phyloP scores from a whole-genome alignment of 1,140 invertebrate genomes.

The Drosophila dunni region DNA sequence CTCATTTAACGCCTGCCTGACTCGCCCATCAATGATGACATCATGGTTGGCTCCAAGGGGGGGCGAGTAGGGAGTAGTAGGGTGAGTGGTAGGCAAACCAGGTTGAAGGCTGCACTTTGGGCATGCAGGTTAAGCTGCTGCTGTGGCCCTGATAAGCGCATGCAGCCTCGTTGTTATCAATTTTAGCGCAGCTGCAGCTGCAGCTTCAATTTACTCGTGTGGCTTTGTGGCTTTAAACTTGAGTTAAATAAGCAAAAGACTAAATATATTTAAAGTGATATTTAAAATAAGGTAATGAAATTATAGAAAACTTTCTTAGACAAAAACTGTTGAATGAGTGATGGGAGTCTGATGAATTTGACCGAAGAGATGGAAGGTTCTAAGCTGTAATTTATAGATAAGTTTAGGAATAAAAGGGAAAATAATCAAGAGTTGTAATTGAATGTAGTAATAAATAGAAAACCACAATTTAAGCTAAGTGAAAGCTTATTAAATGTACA shows the following conservation, averaged over 20 bases:
- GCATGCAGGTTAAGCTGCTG: slow-evolving; percentile 15
- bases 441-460: too few species aligned
- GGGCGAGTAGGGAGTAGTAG: background rate
- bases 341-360: too few species aligned
- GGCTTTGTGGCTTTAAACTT: slow-evolving; percentile 1
- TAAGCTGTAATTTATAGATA: too few species aligned
- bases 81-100: background rate
- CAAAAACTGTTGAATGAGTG: too few species aligned
- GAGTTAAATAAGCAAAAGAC: background rate
- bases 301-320: too few species aligned
- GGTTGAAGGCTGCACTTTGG: background rate
- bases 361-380: too few species aligned
- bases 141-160: slow-evolving; percentile 47
- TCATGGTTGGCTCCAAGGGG: background rate
- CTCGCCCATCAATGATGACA: slow-evolving; percentile 33
- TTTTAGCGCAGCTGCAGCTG: slow-evolving; percentile 28
- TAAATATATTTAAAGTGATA: background rate
- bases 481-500: too few species aligned
- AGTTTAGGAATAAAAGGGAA: too few species aligned
- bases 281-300: too few species aligned
- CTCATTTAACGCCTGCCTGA: slow-evolving; percentile 77
- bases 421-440: too few species aligned
- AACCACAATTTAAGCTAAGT: too few species aligned
- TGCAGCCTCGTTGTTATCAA: slow-evolving; percentile 47
- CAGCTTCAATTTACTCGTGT: slow-evolving; percentile 15